Conservation (phyloP, 2,113 vertebrate species). For the Ctenomys sociabilis region DNA sequence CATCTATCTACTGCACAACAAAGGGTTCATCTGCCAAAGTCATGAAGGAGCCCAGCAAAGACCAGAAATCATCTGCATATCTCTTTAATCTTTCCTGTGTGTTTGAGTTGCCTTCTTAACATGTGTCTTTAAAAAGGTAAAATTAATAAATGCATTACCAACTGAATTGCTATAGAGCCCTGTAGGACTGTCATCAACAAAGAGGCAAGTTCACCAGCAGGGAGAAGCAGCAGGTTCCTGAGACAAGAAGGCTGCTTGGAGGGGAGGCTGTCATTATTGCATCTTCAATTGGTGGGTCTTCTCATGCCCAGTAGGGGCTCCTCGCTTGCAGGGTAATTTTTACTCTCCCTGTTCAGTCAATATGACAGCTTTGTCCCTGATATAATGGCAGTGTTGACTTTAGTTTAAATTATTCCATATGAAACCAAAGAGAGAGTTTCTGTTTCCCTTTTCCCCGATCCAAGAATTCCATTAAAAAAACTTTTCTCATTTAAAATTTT, state of each 20-base stretch:
- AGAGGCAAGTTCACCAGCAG: constrained; percentile 65
- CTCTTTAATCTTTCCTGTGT: constrained; percentile 45
- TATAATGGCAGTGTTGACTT: constrained; percentile 65
- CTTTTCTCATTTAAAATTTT: constrained; percentile 65
- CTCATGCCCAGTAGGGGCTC: constrained; percentile 83
- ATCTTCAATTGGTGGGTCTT: constrained; percentile 81
- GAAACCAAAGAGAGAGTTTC: constrained; percentile 45
- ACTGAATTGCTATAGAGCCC: constrained; percentile 78
- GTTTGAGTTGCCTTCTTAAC: constrained; percentile 67
- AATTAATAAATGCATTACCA: constrained; percentile 79
- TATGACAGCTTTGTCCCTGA: constrained; percentile 77
- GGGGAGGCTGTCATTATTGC: constrained; percentile 79
- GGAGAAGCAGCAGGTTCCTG: constrained; percentile 78
- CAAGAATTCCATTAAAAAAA: constrained; percentile 46
- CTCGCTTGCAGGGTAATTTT: constrained; percentile 79
- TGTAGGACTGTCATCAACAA: constrained; percentile 80
- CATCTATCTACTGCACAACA: fast-evolving
- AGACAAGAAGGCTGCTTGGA: constrained; percentile 77
- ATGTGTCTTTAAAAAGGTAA: constrained; percentile 65
- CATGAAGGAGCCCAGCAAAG: constrained; percentile 25
- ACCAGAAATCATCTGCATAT: background rate
- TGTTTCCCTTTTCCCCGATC: background rate
- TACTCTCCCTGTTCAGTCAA: constrained; percentile 76
- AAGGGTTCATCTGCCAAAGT: background rate
- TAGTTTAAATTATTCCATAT: constrained; percentile 68